Evolutionary conservation across 2,888 invertebrate genomes (phyloP).

Genomic region (Galeopsomyia nigrocyanea): DNA sequence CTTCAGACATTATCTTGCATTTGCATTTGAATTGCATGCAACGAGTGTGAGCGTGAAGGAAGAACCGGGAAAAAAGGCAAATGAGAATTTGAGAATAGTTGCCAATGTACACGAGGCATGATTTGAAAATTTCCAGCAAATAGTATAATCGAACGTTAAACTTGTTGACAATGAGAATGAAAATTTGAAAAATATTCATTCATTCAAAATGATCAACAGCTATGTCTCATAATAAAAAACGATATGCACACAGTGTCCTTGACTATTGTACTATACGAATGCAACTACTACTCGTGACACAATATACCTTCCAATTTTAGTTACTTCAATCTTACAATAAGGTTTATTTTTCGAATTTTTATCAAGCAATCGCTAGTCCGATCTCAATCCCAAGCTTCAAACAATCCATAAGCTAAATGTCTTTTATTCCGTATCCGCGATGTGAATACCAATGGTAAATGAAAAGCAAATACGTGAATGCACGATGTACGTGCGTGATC

Average conservation of each 20-base stretch:
- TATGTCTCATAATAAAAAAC: not conserved
- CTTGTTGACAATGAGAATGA: slow-evolving; percentile 4
- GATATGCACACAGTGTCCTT: too few species aligned
- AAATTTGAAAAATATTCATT: slow-evolving; percentile 8
- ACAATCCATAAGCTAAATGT: not conserved
- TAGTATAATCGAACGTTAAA: not conserved
- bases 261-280: slow-evolving; percentile 8
- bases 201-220: not conserved
- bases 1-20: slow-evolving; percentile 38
- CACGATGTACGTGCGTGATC: slow-evolving; percentile 30
- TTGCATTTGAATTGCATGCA: slow-evolving; percentile 41
- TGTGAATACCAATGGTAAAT: slow-evolving; percentile 24
- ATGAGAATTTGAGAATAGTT: not conserved
- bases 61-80: not conserved
- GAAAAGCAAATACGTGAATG: slow-evolving; percentile 39
- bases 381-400: not conserved
- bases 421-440: slow-evolving; percentile 9
- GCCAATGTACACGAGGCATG: slow-evolving; percentile 3
- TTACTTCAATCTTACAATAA: not conserved
- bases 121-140: not conserved
- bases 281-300: slow-evolving; percentile 1
- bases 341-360: not conserved
- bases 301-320: slow-evolving; percentile 12
- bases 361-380: not conserved
- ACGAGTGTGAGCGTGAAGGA: not conserved